Conservation (phyloP, 2,797 vertebrate species). For the Sebastes alutus region DNA sequence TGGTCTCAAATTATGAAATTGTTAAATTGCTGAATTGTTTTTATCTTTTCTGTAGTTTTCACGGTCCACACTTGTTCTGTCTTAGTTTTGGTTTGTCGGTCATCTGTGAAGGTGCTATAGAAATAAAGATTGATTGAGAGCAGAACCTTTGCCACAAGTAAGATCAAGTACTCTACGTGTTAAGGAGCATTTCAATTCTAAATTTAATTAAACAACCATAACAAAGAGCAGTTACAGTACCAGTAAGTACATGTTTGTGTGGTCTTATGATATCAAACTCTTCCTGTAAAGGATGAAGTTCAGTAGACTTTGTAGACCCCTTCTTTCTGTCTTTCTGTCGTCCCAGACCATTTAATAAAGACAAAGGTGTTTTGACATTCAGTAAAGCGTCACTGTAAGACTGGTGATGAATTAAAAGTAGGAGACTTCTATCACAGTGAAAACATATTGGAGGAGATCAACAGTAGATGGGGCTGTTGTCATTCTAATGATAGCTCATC, state of each 20-base stretch:
- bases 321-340: background rate
- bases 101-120: too few species aligned
- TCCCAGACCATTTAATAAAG: background rate
- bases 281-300: background rate
- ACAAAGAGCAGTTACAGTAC: background rate
- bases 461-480: constrained; percentile 60
- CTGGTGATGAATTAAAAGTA: background rate
- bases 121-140: background rate
- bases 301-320: background rate
- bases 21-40: too few species aligned
- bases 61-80: too few species aligned
- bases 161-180: background rate
- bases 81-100: too few species aligned
- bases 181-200: background rate
- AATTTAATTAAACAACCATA: background rate
- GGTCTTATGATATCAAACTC: background rate
- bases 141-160: background rate
- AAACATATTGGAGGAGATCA: background rate
- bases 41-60: fast-evolving
- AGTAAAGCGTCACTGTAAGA: background rate
- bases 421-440: background rate
- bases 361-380: background rate
- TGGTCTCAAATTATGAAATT: too few species aligned
- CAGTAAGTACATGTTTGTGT: background rate
- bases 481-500: background rate